These are phyloP conservation scores for Hipparchia sbordonii DNA, from an alignment of 2,888 invertebrate species.

Conservation along the genomic window DNA sequence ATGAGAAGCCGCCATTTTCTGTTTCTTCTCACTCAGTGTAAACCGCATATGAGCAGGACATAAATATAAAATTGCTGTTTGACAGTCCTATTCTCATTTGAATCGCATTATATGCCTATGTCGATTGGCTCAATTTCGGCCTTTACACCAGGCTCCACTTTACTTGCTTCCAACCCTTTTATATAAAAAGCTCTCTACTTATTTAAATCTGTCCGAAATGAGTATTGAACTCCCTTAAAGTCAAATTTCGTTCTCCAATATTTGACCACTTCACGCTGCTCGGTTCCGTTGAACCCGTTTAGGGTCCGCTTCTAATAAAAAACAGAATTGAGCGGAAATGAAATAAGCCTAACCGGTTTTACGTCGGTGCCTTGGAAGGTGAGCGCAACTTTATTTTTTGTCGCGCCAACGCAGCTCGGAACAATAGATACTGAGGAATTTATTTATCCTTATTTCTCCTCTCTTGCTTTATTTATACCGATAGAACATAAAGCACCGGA, in stretches of 20 bases:
- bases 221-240: constrained; percentile 31
- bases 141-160: not conserved
- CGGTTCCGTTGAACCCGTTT: constrained; percentile 70
- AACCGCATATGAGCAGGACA: too few relatives aligned
- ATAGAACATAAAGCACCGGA: constrained; percentile 25
- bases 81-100: too few relatives aligned
- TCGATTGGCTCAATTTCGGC: constrained; percentile 1
- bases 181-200: constrained; percentile 25
- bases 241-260: constrained; percentile 43
- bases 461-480: constrained; percentile 20
- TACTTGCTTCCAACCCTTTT: constrained; percentile 6
- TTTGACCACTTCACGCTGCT: constrained; percentile 52
- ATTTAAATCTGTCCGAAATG: constrained; percentile 30
- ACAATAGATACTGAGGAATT: constrained; percentile 33
- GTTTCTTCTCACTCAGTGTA: too few relatives aligned
- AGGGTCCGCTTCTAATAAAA: constrained; percentile 73
- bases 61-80: too few relatives aligned
- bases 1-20: too few relatives aligned
- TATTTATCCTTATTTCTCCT: constrained; percentile 30
- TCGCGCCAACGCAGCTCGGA: constrained; percentile 24
- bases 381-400: constrained; percentile 36
- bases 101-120: not conserved
- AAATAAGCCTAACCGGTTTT: constrained; percentile 79
- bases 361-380: constrained; percentile 59
- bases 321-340: constrained; percentile 81